A percentile compares a stretch with the other conserved stretches of the same genome.
phyloP scores from a whole-genome alignment of 2,797 vertebrate species.

The Helicolenus hilgendorfi region DNA sequence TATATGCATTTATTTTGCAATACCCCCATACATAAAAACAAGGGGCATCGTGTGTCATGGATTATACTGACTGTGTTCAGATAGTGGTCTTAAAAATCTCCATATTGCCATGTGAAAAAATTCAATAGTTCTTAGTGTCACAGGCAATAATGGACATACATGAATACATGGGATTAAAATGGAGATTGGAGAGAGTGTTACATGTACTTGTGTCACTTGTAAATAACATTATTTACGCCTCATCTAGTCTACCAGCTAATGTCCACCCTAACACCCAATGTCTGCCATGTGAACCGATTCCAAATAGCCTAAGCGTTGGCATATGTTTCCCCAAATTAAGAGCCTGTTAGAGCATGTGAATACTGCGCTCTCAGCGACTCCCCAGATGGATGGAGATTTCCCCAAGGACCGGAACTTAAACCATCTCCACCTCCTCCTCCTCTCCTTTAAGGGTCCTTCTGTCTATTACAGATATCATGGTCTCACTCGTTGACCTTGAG shows the following conservation, averaged over 20 bases:
- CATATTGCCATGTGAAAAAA: slow-evolving; percentile 23
- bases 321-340: slow-evolving; percentile 84
- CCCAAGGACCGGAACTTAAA: slow-evolving; percentile 75
- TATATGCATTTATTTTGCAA: slow-evolving; percentile 15
- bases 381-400: slow-evolving; percentile 83
- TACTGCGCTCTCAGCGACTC: slow-evolving; percentile 60
- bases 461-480: slow-evolving; percentile 59
- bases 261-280: slow-evolving; percentile 63
- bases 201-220: slow-evolving; percentile 22
- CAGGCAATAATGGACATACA: not conserved
- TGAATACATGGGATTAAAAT: not conserved
- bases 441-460: slow-evolving; percentile 57
- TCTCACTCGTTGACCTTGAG: slow-evolving; percentile 76
- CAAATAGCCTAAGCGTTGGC: slow-evolving; percentile 72
- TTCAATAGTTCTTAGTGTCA: slow-evolving; percentile 11
- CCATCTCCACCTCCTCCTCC: slow-evolving; percentile 55
- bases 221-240: slow-evolving; percentile 48
- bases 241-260: slow-evolving; percentile 52
- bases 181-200: not conserved
- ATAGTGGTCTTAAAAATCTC: slow-evolving; percentile 15
- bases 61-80: slow-evolving; percentile 7
- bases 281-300: slow-evolving; percentile 61
- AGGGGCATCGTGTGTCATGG: slow-evolving; percentile 8
- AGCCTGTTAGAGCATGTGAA: slow-evolving; percentile 73
- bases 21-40: not conserved